Evolutionary conservation across 1,140 invertebrate genomes (phyloP), one percentile per base, ranked within the genome.

Genomic region (Pseudomyrmex concolor): DNA sequence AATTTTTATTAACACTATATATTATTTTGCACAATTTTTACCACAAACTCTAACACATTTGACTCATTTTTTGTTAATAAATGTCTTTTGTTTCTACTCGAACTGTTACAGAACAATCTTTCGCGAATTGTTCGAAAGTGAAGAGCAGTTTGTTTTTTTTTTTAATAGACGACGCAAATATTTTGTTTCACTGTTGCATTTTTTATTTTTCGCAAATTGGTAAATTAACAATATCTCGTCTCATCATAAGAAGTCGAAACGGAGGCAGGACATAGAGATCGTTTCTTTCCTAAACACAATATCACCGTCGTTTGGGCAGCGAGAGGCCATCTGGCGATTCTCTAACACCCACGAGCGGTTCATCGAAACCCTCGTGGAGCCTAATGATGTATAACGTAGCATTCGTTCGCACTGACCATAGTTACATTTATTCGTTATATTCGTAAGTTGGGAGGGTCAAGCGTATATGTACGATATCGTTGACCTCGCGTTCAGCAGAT

Each of bases 351-450:
- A 91, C 86, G 76, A 71, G 64, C 72, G 78, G 83, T 74, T 90
- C 89, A 81, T 82, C 77, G 86, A 84, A 87, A 81, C 85, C 74
- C 86, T 76, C 83, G 59, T 76, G 83, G 57, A 78, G 66, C 88
- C 91, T 92, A 92, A 92, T 92, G 92, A 92, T 91, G 89, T 92
- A 92, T 92, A 91, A 92, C 91, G 89, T 67, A 81, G 78, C 80
- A 84, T 73, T 54, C 76, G 83, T 82, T 60, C 83, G 22, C 34
- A 48, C 74, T 84, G 86, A 81, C 85, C 85, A 73, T 81, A 74
- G 68, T 84, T 80, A 77, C 51, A 78, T 77, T 74, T 84, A 57
- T 68, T 13, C 85, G 60, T 64, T 81, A 60, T 66, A 68, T 70
- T 63, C 68, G 86, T 86, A 74, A 84, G 59, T 62, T 77, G 51